phyloP scores from a whole-genome alignment of 2,888 invertebrate species.

The Glyphotaelius pellucidus region DNA sequence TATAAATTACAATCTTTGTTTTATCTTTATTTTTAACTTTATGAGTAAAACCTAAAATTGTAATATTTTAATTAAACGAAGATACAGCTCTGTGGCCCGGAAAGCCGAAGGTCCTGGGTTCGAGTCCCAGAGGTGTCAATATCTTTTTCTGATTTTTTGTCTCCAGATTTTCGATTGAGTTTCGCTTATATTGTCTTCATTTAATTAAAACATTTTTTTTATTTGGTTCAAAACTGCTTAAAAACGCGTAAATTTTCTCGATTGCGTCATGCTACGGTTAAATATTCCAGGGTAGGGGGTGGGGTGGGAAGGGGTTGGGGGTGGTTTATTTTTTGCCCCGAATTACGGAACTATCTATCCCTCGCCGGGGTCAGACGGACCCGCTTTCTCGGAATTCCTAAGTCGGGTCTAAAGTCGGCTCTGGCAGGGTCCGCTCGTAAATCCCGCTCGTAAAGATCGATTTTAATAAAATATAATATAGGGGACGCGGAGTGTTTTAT shows the following conservation, averaged over 20 bases:
- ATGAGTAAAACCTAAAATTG: no score
- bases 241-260: not conserved
- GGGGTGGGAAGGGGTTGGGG: constrained; percentile 6
- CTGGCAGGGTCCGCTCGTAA: constrained; percentile 47
- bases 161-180: no score
- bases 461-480: constrained; percentile 53
- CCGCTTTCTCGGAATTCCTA: constrained; percentile 29
- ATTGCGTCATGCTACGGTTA: not conserved
- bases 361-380: constrained; percentile 41
- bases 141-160: no score
- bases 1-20: no score
- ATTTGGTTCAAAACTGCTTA: not conserved
- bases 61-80: no score
- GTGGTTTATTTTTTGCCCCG: constrained; percentile 57
- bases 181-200: no score
- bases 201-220: not conserved
- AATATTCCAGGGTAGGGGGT: not conserved
- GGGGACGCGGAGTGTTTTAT: constrained; percentile 39
- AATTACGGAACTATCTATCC: constrained; percentile 51
- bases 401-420: constrained; percentile 36
- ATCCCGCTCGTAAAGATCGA: constrained; percentile 53
- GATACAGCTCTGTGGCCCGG: no score
- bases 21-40: no score
- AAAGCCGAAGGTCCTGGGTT: no score
- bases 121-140: no score